Conservation (phyloP, 2,113 vertebrate species). For the Chloropsis cyanopogon region DNA sequence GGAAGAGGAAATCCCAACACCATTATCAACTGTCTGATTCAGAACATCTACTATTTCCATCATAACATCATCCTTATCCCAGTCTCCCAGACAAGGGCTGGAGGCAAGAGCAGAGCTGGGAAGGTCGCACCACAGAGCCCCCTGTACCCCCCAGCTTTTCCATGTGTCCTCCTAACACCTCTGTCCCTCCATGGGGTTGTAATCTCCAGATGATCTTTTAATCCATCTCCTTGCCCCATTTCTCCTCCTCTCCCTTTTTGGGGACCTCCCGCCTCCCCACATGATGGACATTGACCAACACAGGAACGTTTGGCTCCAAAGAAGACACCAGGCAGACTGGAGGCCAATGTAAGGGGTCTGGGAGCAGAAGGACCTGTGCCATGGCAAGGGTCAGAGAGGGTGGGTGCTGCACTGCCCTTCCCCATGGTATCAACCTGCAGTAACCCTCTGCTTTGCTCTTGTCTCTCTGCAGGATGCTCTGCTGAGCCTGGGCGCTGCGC, state of each 20-base stretch:
- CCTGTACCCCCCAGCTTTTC: background rate
- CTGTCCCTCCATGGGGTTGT: background rate
- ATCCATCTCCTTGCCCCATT: background rate
- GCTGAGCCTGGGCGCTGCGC: slow-evolving; percentile 80
- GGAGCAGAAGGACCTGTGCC: accelerated
- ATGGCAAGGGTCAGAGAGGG: background rate
- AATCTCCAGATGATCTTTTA: background rate
- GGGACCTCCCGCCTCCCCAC: background rate
- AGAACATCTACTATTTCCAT: background rate
- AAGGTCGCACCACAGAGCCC: accelerated
- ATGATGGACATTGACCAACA: background rate
- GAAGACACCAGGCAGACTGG: too few species aligned
- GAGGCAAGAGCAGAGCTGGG: background rate
- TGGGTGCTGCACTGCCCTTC: background rate
- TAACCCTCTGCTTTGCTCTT: background rate
- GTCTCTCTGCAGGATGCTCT: slow-evolving; percentile 79
- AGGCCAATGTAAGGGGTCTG: background rate
- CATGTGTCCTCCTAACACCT: background rate
- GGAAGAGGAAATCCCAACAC: background rate
- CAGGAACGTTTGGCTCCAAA: background rate
- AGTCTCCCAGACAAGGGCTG: background rate
- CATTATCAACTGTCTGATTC: background rate
- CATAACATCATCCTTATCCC: background rate
- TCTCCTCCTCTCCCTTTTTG: background rate
- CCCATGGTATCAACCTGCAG: accelerated